Evolutionary conservation across 2,113 vertebrate species (phyloP).

Genomic region (Turnix velox): DNA sequence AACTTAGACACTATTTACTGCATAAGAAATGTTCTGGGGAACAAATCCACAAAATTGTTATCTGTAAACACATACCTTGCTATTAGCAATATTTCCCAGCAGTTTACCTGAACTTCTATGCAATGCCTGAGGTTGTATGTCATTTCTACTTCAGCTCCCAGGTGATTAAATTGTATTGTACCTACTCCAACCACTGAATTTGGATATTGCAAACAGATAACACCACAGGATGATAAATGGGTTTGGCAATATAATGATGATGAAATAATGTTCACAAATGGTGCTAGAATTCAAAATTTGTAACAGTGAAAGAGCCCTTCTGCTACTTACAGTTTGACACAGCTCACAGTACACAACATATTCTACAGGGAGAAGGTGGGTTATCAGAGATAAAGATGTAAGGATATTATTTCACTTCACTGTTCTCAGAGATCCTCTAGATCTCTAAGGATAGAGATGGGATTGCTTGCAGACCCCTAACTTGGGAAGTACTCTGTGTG

Average conservation of each 20-base stretch:
- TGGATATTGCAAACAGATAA: not conserved
- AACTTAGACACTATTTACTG: not conserved
- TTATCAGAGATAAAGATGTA: not conserved
- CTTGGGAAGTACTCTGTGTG: not conserved
- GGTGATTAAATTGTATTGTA: not conserved
- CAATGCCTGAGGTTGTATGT: not conserved
- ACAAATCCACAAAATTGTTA: not conserved
- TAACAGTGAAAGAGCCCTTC: not conserved
- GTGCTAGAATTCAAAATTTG: not conserved
- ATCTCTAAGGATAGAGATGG: not conserved
- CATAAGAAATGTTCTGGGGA: not conserved
- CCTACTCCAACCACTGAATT: not conserved
- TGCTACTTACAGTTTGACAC: not conserved
- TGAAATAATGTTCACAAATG: not conserved
- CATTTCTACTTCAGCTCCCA: not conserved
- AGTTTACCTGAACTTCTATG: not conserved
- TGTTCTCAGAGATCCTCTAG: not conserved
- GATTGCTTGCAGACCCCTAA: not conserved
- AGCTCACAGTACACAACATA: not conserved
- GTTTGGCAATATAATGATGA: not conserved
- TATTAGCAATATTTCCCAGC: not conserved
- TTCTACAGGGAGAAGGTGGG: not conserved
- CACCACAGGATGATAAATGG: not conserved
- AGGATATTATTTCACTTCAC: not conserved
- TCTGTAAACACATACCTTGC: not conserved